Conservation (phyloP, 2,113 vertebrate genomes). For the Silurus meridionalis region DNA sequence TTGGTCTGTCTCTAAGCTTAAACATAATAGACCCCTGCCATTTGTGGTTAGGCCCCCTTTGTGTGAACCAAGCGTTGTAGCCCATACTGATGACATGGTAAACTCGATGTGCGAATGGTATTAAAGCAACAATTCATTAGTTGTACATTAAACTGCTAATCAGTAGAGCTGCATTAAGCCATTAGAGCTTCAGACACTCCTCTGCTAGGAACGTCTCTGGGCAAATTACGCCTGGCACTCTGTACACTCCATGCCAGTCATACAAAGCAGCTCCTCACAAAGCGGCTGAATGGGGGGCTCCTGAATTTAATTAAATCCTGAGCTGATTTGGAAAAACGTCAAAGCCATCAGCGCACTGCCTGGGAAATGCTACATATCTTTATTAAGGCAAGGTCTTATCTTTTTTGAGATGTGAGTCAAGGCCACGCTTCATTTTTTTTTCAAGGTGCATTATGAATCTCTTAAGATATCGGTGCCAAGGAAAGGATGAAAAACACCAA, state of each 20-base stretch:
- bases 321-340: constrained; percentile 65
- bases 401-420: constrained; percentile 54
- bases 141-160: constrained; percentile 75
- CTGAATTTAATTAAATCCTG: constrained; percentile 69
- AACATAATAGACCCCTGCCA: constrained; percentile 38
- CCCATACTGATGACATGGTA: constrained; percentile 64
- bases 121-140: constrained; percentile 79
- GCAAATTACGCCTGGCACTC: constrained; percentile 56
- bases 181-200: constrained; percentile 65
- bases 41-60: constrained; percentile 35
- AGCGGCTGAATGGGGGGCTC: constrained; percentile 56
- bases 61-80: constrained; percentile 42
- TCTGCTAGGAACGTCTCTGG: constrained; percentile 40
- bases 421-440: not conserved
- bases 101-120: constrained; percentile 70
- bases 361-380: constrained; percentile 48
- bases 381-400: constrained; percentile 60
- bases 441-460: constrained; percentile 26
- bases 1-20: constrained; percentile 30
- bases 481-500: constrained; percentile 31
- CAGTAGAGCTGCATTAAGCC: constrained; percentile 78
- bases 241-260: constrained; percentile 56
- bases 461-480: constrained; percentile 34
- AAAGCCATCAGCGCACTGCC: constrained; percentile 50
- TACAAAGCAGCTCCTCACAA: constrained; percentile 64